phyloP scores from a whole-genome alignment of 2,113 vertebrate species.

The Scopus umbretta region DNA sequence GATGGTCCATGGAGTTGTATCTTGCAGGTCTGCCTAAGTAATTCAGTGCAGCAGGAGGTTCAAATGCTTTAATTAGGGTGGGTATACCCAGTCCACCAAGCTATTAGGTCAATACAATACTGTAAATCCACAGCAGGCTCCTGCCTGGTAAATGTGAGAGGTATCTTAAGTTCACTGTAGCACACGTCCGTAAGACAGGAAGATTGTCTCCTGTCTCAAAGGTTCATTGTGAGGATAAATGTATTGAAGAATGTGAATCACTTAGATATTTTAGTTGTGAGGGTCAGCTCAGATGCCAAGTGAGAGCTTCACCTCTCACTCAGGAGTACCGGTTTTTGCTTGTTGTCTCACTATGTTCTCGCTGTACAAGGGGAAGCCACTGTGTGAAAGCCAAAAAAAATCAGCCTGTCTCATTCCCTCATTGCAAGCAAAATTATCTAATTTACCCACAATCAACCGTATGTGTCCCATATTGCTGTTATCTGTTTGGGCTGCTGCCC shows the following conservation, averaged over 20 bases:
- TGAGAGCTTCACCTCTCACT: too few species aligned
- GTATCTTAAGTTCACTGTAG: not conserved
- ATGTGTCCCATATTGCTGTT: not conserved
- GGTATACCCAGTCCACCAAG: not conserved
- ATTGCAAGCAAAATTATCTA: not conserved
- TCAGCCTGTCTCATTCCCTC: not conserved
- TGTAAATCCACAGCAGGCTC: not conserved
- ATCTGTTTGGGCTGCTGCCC: too few species aligned
- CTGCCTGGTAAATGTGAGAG: not conserved
- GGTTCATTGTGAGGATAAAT: not conserved
- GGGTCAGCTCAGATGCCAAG: not conserved
- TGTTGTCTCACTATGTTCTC: not conserved
- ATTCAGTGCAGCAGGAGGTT: not conserved
- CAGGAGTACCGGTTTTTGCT: not conserved
- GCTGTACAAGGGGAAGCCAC: not conserved
- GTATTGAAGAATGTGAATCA: not conserved
- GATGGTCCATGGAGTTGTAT: not conserved
- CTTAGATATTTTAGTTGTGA: not conserved
- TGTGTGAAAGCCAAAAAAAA: not conserved
- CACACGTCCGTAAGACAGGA: not conserved
- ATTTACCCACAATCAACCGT: not conserved
- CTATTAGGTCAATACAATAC: not conserved
- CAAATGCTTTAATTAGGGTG: not conserved
- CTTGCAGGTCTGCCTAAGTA: not conserved
- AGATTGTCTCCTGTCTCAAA: not conserved